Percentiles rank a stretch among this genome's conserved stretches.
Conservation (phyloP, 2,888 invertebrate species). For the Cremastinae sp. region DNA sequence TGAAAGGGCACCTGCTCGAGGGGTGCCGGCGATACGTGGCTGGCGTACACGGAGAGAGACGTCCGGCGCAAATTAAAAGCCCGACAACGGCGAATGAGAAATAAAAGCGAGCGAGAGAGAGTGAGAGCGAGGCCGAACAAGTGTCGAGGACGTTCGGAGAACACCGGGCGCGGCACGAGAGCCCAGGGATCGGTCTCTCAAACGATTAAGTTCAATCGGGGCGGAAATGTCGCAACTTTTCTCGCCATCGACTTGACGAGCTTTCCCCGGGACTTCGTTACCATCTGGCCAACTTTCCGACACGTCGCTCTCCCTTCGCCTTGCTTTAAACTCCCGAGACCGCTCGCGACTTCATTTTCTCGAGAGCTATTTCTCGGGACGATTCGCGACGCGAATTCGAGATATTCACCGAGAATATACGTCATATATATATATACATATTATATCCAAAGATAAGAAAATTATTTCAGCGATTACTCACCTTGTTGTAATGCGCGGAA, state of each 20-base stretch:
- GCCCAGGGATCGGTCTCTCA: slow-evolving; percentile 53
- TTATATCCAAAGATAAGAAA: too few species aligned
- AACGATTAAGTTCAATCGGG: slow-evolving; percentile 65
- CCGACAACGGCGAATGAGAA: background rate
- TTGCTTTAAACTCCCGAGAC: slow-evolving; percentile 11
- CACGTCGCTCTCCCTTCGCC: background rate
- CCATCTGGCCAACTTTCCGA: slow-evolving; percentile 41
- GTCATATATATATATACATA: too few species aligned
- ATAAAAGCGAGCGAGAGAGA: background rate
- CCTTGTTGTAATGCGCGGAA: slow-evolving; percentile 68
- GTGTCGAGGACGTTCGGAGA: slow-evolving; percentile 36
- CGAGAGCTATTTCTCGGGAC: slow-evolving; percentile 4
- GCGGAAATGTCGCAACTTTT: slow-evolving; percentile 61
- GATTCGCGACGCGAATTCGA: too few species aligned
- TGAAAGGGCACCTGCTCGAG: slow-evolving; percentile 14
- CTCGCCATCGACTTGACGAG: slow-evolving; percentile 55
- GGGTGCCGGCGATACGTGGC: slow-evolving; percentile 28
- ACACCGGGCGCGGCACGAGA: slow-evolving; percentile 27
- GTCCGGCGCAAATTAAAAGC: slow-evolving; percentile 44
- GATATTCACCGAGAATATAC: too few species aligned
- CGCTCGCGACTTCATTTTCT: slow-evolving; percentile 20
- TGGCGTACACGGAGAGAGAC: slow-evolving; percentile 7
- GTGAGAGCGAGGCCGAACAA: background rate
- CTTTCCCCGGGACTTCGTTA: slow-evolving; percentile 61
- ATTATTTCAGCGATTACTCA: slow-evolving; percentile 52